Conservation (phyloP, 2,113 vertebrate species). For the Athene noctua region DNA sequence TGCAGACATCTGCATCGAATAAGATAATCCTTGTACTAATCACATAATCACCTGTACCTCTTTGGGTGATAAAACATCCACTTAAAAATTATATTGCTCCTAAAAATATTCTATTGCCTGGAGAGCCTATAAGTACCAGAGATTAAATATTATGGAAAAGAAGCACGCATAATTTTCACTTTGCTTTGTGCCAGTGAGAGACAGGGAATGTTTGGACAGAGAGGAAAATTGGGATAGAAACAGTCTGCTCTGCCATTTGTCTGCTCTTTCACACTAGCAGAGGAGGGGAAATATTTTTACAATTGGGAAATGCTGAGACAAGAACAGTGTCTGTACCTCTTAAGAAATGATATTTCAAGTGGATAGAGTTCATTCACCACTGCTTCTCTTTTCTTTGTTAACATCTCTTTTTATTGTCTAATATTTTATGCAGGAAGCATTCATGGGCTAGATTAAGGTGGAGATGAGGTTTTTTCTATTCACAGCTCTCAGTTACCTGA, state of each 20-base stretch:
- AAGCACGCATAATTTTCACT: slow-evolving; percentile 20
- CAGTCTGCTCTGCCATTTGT: slow-evolving; percentile 49
- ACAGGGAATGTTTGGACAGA: slow-evolving; percentile 39
- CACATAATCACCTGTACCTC: background rate
- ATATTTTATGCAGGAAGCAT: background rate
- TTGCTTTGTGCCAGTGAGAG: slow-evolving; percentile 31
- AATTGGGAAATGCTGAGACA: background rate
- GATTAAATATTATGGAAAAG: slow-evolving; percentile 34
- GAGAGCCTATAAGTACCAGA: background rate
- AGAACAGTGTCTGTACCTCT: background rate
- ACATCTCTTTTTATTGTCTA: background rate
- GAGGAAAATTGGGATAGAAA: background rate
- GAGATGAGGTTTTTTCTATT: background rate
- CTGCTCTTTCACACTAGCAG: slow-evolving; percentile 21
- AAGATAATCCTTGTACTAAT: background rate
- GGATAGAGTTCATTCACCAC: background rate
- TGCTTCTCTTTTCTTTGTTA: background rate
- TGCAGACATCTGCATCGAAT: background rate
- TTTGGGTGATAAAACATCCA: background rate
- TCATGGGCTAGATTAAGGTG: background rate
- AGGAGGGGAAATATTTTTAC: slow-evolving; percentile 23
- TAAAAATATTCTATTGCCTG: background rate
- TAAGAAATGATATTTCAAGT: background rate
- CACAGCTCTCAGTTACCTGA: background rate
- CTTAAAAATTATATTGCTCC: background rate